Conservation (phyloP, 2,113 vertebrate species). For the Nothoprocta pentlandii region DNA sequence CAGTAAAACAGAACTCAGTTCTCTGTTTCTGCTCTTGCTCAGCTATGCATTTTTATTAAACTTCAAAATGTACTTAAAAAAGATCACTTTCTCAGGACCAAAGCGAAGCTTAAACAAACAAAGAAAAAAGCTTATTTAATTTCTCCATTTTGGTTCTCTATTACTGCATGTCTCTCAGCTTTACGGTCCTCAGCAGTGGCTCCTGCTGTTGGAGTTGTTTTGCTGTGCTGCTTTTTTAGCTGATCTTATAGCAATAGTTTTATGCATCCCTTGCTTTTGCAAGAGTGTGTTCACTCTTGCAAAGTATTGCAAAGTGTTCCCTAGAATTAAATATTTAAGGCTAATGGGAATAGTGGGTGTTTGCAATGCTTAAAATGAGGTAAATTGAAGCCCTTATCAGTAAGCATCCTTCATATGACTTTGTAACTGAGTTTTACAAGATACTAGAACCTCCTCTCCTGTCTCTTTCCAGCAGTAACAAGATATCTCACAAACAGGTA, state of each 20-base stretch:
- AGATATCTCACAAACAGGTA: not conserved
- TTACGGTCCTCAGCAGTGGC: not conserved
- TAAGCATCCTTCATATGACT: not conserved
- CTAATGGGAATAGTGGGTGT: conserved; percentile 6
- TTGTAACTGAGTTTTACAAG: not conserved
- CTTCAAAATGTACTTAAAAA: not conserved
- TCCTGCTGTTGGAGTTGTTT: not conserved
- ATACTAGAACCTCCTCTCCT: not conserved
- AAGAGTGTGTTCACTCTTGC: too few relatives aligned
- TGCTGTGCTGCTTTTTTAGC: not conserved
- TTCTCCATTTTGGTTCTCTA: not conserved
- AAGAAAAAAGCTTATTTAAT: not conserved
- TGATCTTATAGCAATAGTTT: not conserved
- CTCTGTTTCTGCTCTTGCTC: not conserved
- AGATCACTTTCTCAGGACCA: not conserved
- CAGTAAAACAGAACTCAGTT: not conserved
- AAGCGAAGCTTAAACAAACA: not conserved
- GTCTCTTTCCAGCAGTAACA: not conserved
- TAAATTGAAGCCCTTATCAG: conserved; percentile 16
- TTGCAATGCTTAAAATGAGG: conserved; percentile 19
- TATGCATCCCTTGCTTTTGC: not conserved
- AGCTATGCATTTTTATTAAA: not conserved
- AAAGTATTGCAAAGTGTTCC: not conserved
- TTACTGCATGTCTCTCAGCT: not conserved
- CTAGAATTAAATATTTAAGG: conserved; percentile 24